These are phyloP conservation scores for Gobio gobio DNA, from an alignment of 2,113 vertebrate genomes.

Conservation along the genomic window DNA sequence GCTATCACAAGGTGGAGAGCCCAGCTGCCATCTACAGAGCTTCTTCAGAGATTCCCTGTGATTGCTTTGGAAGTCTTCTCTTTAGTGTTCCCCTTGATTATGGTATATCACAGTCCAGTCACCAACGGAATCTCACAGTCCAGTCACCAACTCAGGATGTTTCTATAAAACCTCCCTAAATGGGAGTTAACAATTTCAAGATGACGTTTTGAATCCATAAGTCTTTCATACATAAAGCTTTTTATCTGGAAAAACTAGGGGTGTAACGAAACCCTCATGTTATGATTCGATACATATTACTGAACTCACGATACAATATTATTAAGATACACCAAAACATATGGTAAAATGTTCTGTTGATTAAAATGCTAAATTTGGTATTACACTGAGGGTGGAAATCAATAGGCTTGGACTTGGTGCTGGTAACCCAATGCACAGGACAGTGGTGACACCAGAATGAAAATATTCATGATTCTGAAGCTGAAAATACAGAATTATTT, in stretches of 20 bases:
- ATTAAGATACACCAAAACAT: too few species aligned
- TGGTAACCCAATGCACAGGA: too few species aligned
- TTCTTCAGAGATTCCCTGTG: background rate
- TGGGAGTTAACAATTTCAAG: background rate
- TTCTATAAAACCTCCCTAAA: background rate
- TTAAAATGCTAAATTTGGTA: too few species aligned
- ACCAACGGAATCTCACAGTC: background rate
- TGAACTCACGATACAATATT: too few species aligned
- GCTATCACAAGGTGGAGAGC: conserved; percentile 18
- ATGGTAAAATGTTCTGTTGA: too few species aligned
- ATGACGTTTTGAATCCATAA: background rate
- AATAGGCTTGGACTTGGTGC: too few species aligned
- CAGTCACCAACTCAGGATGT: background rate
- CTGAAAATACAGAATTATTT: too few species aligned
- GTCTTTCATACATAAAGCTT: background rate
- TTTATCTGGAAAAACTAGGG: background rate
- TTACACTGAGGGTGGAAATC: too few species aligned
- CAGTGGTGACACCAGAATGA: too few species aligned
- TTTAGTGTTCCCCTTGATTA: background rate
- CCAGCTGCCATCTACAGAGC: conserved; percentile 21
- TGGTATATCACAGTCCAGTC: background rate
- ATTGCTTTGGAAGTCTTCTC: background rate
- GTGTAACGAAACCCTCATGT: too few species aligned
- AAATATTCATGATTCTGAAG: too few species aligned
- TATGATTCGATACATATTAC: too few species aligned